phyloP scores from a whole-genome alignment of 2,888 invertebrate species.

The Rapana venosa region DNA sequence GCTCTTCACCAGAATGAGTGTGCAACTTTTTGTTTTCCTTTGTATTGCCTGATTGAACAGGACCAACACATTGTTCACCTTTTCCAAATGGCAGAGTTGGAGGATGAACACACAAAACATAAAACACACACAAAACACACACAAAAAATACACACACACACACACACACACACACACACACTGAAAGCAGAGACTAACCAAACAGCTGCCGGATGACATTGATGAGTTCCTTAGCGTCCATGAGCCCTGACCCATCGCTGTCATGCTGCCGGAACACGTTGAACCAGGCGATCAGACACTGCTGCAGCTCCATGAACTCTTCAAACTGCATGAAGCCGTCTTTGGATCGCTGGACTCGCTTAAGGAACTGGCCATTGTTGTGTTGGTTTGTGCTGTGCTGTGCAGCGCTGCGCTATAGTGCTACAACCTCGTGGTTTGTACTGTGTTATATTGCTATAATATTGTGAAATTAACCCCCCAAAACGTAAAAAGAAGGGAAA shows the following conservation, averaged over 20 bases:
- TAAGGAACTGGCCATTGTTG: conserved; percentile 1
- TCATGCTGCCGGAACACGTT: conserved; percentile 69
- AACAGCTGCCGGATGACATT: conserved; percentile 63
- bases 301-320: conserved; percentile 73
- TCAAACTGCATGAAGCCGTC: conserved; percentile 76
- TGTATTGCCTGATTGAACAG: no score
- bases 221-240: conserved; percentile 69
- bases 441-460: no score
- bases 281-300: conserved; percentile 73
- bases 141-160: conserved; percentile 8
- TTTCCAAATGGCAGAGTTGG: no score
- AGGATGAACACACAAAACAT: background rate
- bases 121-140: conserved; percentile 7
- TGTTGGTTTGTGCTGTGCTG: background rate
- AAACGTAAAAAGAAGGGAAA: no score
- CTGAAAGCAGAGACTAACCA: conserved; percentile 56
- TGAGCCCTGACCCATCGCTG: conserved; percentile 64
- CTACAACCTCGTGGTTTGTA: no score
- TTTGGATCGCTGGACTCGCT: conserved; percentile 60
- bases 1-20: no score
- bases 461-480: no score
- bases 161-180: conserved; percentile 21
- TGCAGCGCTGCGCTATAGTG: no score
- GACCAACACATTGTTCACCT: no score
- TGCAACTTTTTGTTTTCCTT: no score